Percentiles rank a stretch among this genome's conserved stretches.
Conservation (phyloP, 2,888 invertebrate species). For the Lissocephala sabroskyi region DNA sequence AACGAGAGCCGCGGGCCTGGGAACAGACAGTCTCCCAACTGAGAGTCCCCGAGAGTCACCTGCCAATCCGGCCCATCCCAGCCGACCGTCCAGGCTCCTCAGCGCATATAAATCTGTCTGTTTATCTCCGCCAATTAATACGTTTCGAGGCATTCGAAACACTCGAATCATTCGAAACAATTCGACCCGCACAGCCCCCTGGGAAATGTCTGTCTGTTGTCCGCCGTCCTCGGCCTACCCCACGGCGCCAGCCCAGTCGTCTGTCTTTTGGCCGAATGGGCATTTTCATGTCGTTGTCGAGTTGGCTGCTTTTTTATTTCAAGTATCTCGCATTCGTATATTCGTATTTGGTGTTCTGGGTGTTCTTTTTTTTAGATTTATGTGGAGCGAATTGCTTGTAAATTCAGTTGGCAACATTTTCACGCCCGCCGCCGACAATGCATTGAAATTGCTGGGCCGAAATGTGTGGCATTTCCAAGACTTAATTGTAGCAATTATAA, state of each 20-base stretch:
- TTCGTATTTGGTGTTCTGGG: background rate
- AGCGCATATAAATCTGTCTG: conserved; percentile 34
- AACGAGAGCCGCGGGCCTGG: too few species aligned
- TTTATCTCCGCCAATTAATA: conserved; percentile 37
- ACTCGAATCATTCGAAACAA: conserved; percentile 22
- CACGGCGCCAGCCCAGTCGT: conserved; percentile 1
- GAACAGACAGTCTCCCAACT: too few species aligned
- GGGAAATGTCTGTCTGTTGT: background rate
- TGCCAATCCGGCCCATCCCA: too few species aligned
- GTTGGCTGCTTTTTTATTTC: background rate
- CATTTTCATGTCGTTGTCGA: background rate
- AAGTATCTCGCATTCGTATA: background rate
- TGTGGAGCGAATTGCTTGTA: conserved; percentile 17
- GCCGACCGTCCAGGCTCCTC: too few species aligned
- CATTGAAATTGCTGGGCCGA: too few species aligned
- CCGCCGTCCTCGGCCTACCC: background rate
- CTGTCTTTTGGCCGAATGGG: background rate
- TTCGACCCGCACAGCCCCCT: too few species aligned
- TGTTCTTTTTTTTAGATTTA: conserved; percentile 10
- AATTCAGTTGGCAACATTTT: conserved; percentile 24
- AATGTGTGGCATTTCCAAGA: conserved; percentile 29
- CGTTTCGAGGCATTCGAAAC: too few species aligned
- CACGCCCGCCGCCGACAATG: conserved; percentile 18
- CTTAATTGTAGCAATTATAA: conserved; percentile 39
- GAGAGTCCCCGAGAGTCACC: too few species aligned